These are phyloP conservation scores for Bilobella aurantiaca DNA, from an alignment of 1,140 invertebrate species.

Conservation along the genomic window DNA sequence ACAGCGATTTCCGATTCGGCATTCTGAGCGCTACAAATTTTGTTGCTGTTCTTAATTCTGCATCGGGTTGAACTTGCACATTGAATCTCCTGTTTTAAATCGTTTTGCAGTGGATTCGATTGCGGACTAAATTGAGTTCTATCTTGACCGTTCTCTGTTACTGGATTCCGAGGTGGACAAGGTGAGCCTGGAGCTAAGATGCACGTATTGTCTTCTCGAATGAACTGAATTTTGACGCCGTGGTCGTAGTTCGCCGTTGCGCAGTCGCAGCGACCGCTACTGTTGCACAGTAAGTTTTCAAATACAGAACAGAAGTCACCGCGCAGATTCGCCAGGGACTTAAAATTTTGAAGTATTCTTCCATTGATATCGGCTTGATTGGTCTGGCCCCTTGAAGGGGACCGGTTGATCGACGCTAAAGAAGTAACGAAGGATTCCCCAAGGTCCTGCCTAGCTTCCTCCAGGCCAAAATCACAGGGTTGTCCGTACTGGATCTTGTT, in stretches of 20 bases:
- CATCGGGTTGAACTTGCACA: background rate
- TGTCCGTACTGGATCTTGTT: background rate
- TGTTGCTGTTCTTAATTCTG: background rate
- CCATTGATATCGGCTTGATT: background rate
- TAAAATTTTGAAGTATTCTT: background rate
- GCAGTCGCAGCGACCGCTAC: background rate
- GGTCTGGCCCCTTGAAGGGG: background rate
- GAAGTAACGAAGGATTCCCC: background rate
- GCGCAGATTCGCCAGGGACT: background rate
- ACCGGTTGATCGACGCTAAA: background rate
- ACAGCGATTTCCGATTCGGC: background rate
- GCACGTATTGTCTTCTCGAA: background rate
- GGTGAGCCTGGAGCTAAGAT: background rate
- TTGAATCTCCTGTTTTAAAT: background rate
- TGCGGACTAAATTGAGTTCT: background rate
- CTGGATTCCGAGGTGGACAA: background rate
- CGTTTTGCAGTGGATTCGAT: background rate
- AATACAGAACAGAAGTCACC: constrained; percentile 1
- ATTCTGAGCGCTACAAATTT: background rate
- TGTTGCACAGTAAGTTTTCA: background rate
- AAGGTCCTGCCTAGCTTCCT: background rate
- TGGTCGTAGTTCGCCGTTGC: background rate
- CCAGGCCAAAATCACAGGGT: background rate
- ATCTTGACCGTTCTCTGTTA: background rate
- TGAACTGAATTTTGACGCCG: background rate